A percentile compares a stretch with the other conserved stretches of the same genome.
Conservation (phyloP, 1,140 invertebrate species). For the Drosophila sp. region DNA sequence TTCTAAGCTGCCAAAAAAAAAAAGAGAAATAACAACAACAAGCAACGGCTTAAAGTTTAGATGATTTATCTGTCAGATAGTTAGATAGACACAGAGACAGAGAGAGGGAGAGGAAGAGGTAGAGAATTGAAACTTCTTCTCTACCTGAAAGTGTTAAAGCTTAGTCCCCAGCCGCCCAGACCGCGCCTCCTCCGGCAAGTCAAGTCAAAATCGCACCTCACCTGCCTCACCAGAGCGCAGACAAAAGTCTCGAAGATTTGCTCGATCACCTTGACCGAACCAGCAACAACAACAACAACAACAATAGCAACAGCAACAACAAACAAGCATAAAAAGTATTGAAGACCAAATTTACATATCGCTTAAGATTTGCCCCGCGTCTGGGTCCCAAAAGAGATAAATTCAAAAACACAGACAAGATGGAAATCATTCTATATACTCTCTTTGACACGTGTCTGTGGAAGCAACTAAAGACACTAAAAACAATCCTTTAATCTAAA, state of each 20-base stretch:
- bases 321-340: constrained; percentile 13
- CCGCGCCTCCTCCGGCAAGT: not conserved
- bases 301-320: constrained; percentile 24
- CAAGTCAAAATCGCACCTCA: constrained; percentile 22
- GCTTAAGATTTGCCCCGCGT: constrained; percentile 31
- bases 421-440: not conserved
- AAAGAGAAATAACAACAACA: constrained; percentile 13
- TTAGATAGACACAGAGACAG: constrained; percentile 15
- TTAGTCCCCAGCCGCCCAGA: constrained; percentile 11
- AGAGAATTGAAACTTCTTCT: constrained; percentile 56
- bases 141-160: constrained; percentile 72
- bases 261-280: constrained; percentile 71
- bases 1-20: constrained; percentile 63
- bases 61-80: constrained; percentile 66
- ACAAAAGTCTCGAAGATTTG: constrained; percentile 27
- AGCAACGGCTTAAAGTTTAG: constrained; percentile 56
- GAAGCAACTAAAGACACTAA: too few species aligned
- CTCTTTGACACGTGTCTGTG: too few species aligned
- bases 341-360: constrained; percentile 56
- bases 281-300: constrained; percentile 29
- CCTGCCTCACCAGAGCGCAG: constrained; percentile 40
- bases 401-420: constrained; percentile 8
- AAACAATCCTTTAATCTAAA: too few species aligned
- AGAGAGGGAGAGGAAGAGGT: constrained; percentile 13
- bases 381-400: constrained; percentile 5